Evolutionary conservation across 2,113 vertebrate species (phyloP), one percentile per base, ranked within the genome.

Genomic region (Lates calcarifer): DNA sequence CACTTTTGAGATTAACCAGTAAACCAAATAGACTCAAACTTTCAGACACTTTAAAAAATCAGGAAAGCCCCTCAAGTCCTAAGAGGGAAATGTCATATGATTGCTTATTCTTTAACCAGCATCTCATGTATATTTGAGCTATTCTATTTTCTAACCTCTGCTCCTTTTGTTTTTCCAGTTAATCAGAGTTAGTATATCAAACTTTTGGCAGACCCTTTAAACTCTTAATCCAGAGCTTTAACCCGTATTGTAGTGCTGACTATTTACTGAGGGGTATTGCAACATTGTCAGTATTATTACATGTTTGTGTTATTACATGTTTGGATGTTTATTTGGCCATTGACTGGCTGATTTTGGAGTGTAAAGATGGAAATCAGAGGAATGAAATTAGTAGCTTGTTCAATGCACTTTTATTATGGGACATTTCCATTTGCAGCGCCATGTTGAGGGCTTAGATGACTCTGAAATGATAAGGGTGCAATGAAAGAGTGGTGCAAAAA

Each of bases 381-480:
- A 90, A 86, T 70, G 79, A 85, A 83, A 81, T 84, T 82, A 90
- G 89, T 91, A 92, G 87, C 89, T 93, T 87, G 84, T 92, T 91
- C 79, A 83, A 95, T 95, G 93, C 93, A 94, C 93, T 94, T 94
- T 94, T 89, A 79, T 60, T 77, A 88, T 86, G 91, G 90, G 87
- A 92, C 81, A 78, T 89, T 91, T 89, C 89, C 81, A 88, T 82
- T 91, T 66, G 69, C 74, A 73, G 81, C 71, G 2, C 49, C 74
- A 17, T 63, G 43, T 39, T 45, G 31, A 71, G 72, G 85, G 73
- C 41, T 58, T 31, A 11, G 22, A 29, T 43, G 63, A 47, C 65
- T 83, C 64, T 9, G 47, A 79, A 45, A 67, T 15, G 49, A 81
- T 37, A 86, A 65, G 77, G 84, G 74, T 89, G 82, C 82, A 86